These are phyloP conservation scores for Anguilla megastoma DNA, from an alignment of 2,797 vertebrate genomes.

Conservation along the genomic window DNA sequence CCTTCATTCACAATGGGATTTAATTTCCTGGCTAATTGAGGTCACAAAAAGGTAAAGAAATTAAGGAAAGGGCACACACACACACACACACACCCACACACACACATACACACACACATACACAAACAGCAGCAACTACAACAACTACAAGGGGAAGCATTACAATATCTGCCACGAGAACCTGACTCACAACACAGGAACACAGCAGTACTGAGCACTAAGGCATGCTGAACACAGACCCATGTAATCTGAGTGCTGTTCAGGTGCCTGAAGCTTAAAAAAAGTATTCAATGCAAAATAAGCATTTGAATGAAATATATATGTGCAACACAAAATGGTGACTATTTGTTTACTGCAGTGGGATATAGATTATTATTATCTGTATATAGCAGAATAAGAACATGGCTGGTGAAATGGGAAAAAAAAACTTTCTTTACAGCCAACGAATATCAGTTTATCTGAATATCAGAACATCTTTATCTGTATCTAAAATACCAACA, in stretches of 20 bases:
- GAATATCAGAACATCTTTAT: not conserved
- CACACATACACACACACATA: no score
- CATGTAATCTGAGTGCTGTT: not conserved
- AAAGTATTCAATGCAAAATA: no score
- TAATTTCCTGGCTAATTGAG: slow-evolving; percentile 67
- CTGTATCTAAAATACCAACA: not conserved
- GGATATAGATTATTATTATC: no score
- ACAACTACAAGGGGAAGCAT: not conserved
- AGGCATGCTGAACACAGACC: not conserved
- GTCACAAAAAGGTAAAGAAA: slow-evolving; percentile 69
- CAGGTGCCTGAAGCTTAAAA: no score
- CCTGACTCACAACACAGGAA: slow-evolving; percentile 55
- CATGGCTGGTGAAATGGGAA: not conserved
- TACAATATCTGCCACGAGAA: slow-evolving; percentile 16
- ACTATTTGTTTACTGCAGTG: no score
- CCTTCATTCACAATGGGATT: slow-evolving; percentile 50
- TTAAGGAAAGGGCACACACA: slow-evolving; percentile 63
- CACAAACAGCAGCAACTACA: slow-evolving; percentile 44
- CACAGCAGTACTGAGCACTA: slow-evolving; percentile 10
- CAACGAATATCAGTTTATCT: not conserved
- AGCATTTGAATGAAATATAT: no score
- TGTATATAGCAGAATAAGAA: not conserved
- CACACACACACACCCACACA: slow-evolving; percentile 46
- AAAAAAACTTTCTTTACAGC: not conserved
- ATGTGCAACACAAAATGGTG: no score